Conservation (phyloP, 2,113 vertebrate species). For the Caloenas nicobarica region DNA sequence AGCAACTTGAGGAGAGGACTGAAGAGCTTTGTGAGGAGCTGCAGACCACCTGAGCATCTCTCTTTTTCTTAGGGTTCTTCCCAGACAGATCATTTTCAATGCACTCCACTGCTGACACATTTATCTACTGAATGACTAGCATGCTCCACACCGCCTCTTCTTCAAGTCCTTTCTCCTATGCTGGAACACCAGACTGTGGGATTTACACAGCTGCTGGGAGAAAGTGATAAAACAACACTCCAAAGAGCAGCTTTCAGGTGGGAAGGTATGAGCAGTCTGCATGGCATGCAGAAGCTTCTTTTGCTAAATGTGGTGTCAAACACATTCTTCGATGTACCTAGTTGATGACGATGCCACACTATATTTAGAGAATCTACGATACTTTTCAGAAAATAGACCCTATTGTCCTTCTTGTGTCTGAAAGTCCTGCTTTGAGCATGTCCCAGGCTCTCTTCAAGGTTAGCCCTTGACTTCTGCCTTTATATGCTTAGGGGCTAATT, state of each 20-base stretch:
- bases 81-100: neutral
- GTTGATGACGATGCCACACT: neutral
- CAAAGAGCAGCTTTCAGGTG: constrained; percentile 41
- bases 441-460: neutral
- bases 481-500: neutral
- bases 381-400: neutral
- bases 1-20: neutral
- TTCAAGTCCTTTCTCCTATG: neutral
- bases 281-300: neutral
- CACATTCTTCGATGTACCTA: neutral
- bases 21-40: neutral
- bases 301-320: neutral
- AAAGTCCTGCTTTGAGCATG: neutral
- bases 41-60: neutral
- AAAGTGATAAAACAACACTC: constrained; percentile 29
- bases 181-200: neutral
- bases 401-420: neutral
- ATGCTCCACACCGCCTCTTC: constrained; percentile 23
- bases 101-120: neutral
- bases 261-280: neutral
- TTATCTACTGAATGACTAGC: constrained; percentile 1
- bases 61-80: neutral
- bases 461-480: constrained; percentile 3
- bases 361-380: neutral
- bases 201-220: constrained; percentile 43